Base-by-base conservation (phyloP, 2,113 vertebrate species). In the Macheiramphus alcinus region DNA sequence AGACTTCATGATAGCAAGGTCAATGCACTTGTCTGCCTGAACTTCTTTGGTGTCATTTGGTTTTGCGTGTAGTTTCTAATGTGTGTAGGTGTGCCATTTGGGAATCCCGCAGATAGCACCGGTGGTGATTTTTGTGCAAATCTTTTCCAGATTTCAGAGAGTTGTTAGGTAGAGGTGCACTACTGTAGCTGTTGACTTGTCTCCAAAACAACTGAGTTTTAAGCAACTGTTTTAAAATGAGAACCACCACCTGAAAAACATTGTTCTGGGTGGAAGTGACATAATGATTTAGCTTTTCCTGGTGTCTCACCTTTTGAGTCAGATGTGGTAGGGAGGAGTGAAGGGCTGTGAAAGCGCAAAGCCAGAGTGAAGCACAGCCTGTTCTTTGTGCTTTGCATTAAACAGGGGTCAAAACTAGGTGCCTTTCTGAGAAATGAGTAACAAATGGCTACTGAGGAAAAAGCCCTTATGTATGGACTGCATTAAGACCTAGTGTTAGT, bases 361-460 rank as follows among this genome's bases (percentile, higher is more conserved):
- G 80, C 32, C 47, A 18, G 48, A 36, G n/a, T 6, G 20, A 16
- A 90, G 71, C 47, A 25, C 80, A 79, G 72, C 52, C 94, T 65
- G 88, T 32, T 62, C 48, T 68, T 65, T 84, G 88, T 92, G 92
- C 76, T 85, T 75, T 73, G 88, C 36, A 18, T 63, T 31, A 58
- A 63, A 42, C 47, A 56, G 29, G 67, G 65, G 79, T 67, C 76
- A 81, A 22, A 67, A 7, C 23, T 43, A 1, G 0, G 13, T 27
- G 65, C 65, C 61, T 87, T 58, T 32, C 34, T 50, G 78, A 76
- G 79, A 27, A 93, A 88, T 34, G 34, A 58, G 2, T 27, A 61
- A 48, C 61, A 66, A 21, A 83, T 55, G 10, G 45, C 38, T 74
- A 3, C 76, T 23, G 78, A 83, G 88, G 62, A 61, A n/a, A 74